Evolutionary conservation across 2,888 invertebrate genomes (phyloP).

Genomic region (Argyresthia goedartella): DNA sequence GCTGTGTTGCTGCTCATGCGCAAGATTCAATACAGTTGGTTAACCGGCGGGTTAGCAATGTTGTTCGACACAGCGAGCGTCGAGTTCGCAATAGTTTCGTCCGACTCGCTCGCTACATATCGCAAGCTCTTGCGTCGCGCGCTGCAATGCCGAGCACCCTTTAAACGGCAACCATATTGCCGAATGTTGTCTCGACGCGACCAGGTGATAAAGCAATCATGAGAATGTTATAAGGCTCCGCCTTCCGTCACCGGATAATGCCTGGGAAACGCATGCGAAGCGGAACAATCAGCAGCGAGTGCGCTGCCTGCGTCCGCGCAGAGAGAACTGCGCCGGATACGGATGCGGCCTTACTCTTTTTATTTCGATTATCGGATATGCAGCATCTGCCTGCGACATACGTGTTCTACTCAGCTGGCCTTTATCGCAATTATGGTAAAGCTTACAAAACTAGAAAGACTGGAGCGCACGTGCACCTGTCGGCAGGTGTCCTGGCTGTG

Average conservation of each 20-base stretch:
- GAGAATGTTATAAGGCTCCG: slow-evolving; percentile 27
- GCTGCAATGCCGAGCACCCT: slow-evolving; percentile 30
- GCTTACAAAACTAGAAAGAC: slow-evolving; percentile 30
- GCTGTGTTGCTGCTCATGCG: slow-evolving; percentile 15
- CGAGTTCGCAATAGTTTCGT: slow-evolving; percentile 40
- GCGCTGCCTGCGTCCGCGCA: slow-evolving; percentile 24
- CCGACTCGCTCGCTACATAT: slow-evolving; percentile 43
- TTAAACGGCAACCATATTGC: slow-evolving; percentile 27
- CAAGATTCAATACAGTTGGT: slow-evolving; percentile 53
- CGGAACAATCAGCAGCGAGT: slow-evolving; percentile 61
- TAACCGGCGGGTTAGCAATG: slow-evolving; percentile 44
- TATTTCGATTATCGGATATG: slow-evolving; percentile 48
- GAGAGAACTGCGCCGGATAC: slow-evolving; percentile 53
- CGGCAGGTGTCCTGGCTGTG: slow-evolving; percentile 40
- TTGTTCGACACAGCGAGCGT: slow-evolving; percentile 28
- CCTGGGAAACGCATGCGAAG: slow-evolving; percentile 55
- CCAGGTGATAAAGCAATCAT: neutral
- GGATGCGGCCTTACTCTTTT: slow-evolving; percentile 59
- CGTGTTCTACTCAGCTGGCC: slow-evolving; percentile 44
- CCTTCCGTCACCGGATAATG: slow-evolving; percentile 54
- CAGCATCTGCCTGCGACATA: slow-evolving; percentile 61
- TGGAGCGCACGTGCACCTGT: slow-evolving; percentile 51
- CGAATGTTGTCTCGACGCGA: neutral
- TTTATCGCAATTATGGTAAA: slow-evolving; percentile 40
- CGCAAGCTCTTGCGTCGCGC: slow-evolving; percentile 61